A percentile compares a stretch with the other conserved stretches of the same genome.
phyloP scores from a whole-genome alignment of 2,113 vertebrate genomes.

The Nerophis lumbriciformis region DNA sequence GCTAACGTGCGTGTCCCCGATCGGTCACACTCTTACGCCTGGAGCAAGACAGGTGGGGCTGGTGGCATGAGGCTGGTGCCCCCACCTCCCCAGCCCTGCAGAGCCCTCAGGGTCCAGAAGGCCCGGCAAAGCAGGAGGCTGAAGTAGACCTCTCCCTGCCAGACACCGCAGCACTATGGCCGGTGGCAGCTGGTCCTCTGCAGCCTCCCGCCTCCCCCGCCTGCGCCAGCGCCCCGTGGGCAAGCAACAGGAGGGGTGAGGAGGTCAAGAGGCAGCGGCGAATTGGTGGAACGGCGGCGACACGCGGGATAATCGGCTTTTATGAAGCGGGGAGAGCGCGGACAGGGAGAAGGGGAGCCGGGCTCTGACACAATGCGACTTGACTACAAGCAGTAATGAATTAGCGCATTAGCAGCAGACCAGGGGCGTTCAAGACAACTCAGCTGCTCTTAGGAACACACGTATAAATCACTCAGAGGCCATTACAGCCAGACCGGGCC shows the following conservation, averaged over 20 bases:
- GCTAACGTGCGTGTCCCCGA: slow-evolving; percentile 46
- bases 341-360: slow-evolving; percentile 44
- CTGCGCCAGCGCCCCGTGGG: slow-evolving; percentile 60
- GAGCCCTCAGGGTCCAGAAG: slow-evolving; percentile 72
- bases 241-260: slow-evolving; percentile 79
- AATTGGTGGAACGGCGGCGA: slow-evolving; percentile 55
- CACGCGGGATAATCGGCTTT: slow-evolving; percentile 77
- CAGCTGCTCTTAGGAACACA: slow-evolving; percentile 63
- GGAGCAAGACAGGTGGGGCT: slow-evolving; percentile 74
- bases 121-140: slow-evolving; percentile 72
- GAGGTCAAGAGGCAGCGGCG: slow-evolving; percentile 79
- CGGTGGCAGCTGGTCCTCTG: slow-evolving; percentile 76
- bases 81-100: slow-evolving; percentile 14
- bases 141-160: slow-evolving; percentile 67
- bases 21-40: slow-evolving; percentile 55
- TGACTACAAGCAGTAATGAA: slow-evolving; percentile 67
- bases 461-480: slow-evolving; percentile 52
- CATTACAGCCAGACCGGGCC: slow-evolving; percentile 38
- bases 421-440: slow-evolving; percentile 56
- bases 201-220: slow-evolving; percentile 48
- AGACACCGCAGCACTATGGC: slow-evolving; percentile 63
- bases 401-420: slow-evolving; percentile 66
- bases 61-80: slow-evolving; percentile 67
- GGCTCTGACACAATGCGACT: slow-evolving; percentile 62
- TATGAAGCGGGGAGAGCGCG: slow-evolving; percentile 69